phyloP scores from a whole-genome alignment of 2,113 vertebrate genomes.

The Phylloscopus trochilus region DNA sequence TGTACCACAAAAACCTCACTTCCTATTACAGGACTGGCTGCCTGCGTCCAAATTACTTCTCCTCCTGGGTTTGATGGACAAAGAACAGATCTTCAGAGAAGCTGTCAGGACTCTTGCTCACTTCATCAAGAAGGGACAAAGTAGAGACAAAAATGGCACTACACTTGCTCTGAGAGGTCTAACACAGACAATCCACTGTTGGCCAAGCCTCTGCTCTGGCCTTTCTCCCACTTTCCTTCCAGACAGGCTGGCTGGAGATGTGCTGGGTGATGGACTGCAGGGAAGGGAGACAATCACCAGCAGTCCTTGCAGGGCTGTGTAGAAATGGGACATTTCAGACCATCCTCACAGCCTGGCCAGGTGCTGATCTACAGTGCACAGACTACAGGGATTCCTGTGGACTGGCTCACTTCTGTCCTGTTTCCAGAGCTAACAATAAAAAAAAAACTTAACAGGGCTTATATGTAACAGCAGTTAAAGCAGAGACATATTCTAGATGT shows the following conservation, averaged over 20 bases:
- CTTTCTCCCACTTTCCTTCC: not conserved
- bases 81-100: not conserved
- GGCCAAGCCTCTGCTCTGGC: not conserved
- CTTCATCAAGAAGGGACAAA: not conserved
- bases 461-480: not conserved
- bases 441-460: not conserved
- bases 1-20: not conserved
- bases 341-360: not conserved
- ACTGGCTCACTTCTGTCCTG: not conserved
- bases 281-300: not conserved
- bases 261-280: not conserved
- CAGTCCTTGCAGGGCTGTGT: not conserved
- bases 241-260: not conserved
- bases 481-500: not conserved
- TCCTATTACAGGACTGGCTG: not conserved
- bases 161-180: not conserved
- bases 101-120: not conserved
- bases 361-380: not conserved
- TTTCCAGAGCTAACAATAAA: not conserved
- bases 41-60: not conserved
- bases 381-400: not conserved
- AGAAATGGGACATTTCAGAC: not conserved
- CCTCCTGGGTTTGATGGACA: not conserved
- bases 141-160: not conserved
- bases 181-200: not conserved